Evolutionary conservation across 2,888 invertebrate genomes (phyloP), one percentile per base, ranked within the genome.

Genomic region (Hydriomena furcata): DNA sequence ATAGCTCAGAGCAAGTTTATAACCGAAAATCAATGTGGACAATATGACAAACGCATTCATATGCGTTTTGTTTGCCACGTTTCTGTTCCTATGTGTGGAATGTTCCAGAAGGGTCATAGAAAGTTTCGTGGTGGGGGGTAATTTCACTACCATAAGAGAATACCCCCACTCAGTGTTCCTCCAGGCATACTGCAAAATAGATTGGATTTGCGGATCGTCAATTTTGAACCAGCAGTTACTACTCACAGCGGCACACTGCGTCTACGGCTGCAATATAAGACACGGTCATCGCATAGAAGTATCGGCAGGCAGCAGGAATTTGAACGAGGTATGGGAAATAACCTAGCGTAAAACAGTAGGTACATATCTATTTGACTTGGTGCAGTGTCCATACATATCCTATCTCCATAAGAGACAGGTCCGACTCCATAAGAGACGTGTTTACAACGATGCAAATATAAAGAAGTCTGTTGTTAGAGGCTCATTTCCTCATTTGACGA

Each of bases 191-290:
- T 64, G 66, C 24, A 7, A 4, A 0, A 6, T 3, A 0, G 4
- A 13, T 2, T 67, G 57, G 61, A 54, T 61, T 0, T 76, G 72
- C 31, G 71, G 73, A 0, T 50, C 63, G 0, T 63, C 74, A 0
- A 47, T 75, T 5, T 23, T 76, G 11, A 73, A 69, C 27, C 71
- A 73, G 12, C 38, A 43, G 5, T 24, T 73, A 0, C 2, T 66
- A 3, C 7, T 75, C 8, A 71, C 76, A 0, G 71, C 71, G 0
- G 72, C 61, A 0, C 71, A 71, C 23, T 73, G 74, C 35, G 0
- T 71, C 0, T 3, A 11, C 0, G 35, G 11, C 0, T 64, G 66
- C 7, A 5, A 34, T 1, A 1, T 37, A 1, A 7, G 8, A 7
- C 7, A 7, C 1, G 11, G 35, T 0, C 36, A 52, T 43, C 5